Base-by-base conservation (phyloP, 2,888 invertebrate genomes). In the Eupsilia transversa region DNA sequence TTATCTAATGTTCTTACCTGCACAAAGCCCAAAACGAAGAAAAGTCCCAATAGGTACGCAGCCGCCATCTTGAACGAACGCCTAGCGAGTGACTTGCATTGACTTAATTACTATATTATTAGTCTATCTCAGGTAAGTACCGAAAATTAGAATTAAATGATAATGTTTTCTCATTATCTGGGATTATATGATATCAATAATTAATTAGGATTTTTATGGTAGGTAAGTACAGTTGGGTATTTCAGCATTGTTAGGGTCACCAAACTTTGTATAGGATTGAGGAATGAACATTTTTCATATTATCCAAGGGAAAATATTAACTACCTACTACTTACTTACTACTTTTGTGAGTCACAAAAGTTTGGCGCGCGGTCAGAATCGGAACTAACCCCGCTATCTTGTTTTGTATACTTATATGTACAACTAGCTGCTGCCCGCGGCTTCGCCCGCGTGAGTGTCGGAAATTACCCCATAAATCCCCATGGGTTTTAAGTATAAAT, bases 181-280 rank as follows among this genome's bases (percentile, higher is more conserved):
- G 63, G 65, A 74, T 83, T 72, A 82, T 72, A 82, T n/a, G 83
- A 74, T 77, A 85, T 38, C 30, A 38, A 69, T 78, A 67, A 77
- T 74, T 74, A 77, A 81, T 81, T 82, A 72, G 61, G 60, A 68
- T 67, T 68, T 82, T 75, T 81, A 65, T 57, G 20, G 14, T 59
- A 74, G 54, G 46, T 79, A 79, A 17, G 30, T 64, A 46, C 4
- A 14, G 23, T 64, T 65, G 38, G 81, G 81, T 65, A 81, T 81
- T 74, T 54, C 14, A 65, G 65, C 38, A 35, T 41, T 49, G 5
- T 23, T 41, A 65, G 20, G 59, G 38, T 81, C 3, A 81, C 76
- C 82, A 75, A 41, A 49, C n/a, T 65, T 54, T 54, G n/a, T 54
- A 9, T 7, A 23, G 20, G 35, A 33, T 14, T 61, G 3, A 56